Evolutionary conservation across 1,140 invertebrate genomes (phyloP), one percentile per base, ranked within the genome.

Genomic region (Venturia canescens): DNA sequence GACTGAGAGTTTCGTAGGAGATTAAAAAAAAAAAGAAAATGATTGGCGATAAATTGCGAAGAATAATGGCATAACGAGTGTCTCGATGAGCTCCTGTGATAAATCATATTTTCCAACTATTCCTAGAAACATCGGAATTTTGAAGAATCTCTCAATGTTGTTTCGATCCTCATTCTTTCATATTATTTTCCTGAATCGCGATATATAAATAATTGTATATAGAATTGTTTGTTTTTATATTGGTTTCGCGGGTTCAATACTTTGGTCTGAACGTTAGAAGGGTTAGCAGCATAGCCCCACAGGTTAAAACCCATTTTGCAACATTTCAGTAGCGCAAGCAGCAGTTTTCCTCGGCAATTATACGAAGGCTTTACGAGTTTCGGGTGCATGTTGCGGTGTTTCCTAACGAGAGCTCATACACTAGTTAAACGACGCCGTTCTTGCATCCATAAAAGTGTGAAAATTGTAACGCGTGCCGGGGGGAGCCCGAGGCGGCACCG

Each of bases 391-490:
- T 69, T 69, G 66, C 66, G 66, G 27, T 31, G 27, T 6, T 16
- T 69, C 66, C 66, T 69, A 69, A 69, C 66, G 66, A 31, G 66
- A 69, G 9, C 66, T 69, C 66, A 21, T 69, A 69, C n/a, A 69
- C 66, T 29, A 31, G 29, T 31, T 31, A 69, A 29, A 31, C 29
- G 29, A 18, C 29, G 66, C 29, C 60, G 60, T 63, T 63, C 66
- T 69, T 31, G 29, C 66, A 29, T 69, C 1, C 21, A 26, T 69
- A 69, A 69, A 69, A 69, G 66, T 69, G 66, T 69, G 66, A 69
- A 74, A 74, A 74, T 74, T 53, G 71, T 74, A 74, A 74, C 71
- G 48, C 48, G 71, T 23, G 70, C 18, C 18, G 48, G 48, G 7
- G 50, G 16, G 11, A 3, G 21, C 31, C 29, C n/a, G 70, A 23